A percentile compares a stretch with the other conserved stretches of the same genome.
Evolutionary conservation across 1,140 invertebrate species (phyloP).

Genomic region (Globodera rostochiensis): DNA sequence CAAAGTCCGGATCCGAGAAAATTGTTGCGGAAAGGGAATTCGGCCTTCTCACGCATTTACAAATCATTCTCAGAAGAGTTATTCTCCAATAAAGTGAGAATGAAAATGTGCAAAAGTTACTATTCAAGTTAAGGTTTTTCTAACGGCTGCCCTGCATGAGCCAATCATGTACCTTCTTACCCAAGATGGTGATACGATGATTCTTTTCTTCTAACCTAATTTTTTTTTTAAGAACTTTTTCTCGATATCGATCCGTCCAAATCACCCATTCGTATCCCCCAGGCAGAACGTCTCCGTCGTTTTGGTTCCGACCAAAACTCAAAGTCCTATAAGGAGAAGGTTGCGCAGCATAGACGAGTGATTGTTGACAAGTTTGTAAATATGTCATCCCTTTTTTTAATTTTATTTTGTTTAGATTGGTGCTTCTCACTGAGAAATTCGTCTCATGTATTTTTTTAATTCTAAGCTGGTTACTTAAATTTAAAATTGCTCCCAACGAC

Average conservation of each 20-base stretch:
- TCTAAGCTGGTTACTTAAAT: constrained; percentile 13
- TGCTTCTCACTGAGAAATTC: constrained; percentile 79
- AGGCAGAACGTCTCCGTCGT: constrained; percentile 75
- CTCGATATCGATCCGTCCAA: constrained; percentile 89
- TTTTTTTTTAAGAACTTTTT: constrained; percentile 74
- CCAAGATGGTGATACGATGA: constrained; percentile 72
- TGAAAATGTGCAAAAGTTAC: constrained; percentile 19
- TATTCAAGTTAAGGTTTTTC: constrained; percentile 73
- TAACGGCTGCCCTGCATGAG: constrained; percentile 84
- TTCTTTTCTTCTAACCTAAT: not conserved
- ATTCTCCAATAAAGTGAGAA: constrained; percentile 77
- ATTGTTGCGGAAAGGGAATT: constrained; percentile 80
- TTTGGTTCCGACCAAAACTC: constrained; percentile 76
- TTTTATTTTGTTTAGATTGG: constrained; percentile 68
- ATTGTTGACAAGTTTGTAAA: constrained; percentile 72
- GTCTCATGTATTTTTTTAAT: constrained; percentile 71
- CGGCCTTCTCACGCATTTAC: constrained; percentile 86
- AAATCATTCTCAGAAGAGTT: constrained; percentile 85
- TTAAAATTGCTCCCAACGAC: not conserved
- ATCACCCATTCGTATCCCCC: constrained; percentile 76
- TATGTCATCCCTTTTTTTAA: not conserved
- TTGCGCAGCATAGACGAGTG: constrained; percentile 54
- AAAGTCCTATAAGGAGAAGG: constrained; percentile 43
- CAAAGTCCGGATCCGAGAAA: constrained; percentile 80
- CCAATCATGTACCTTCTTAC: constrained; percentile 89